phyloP scores from a whole-genome alignment of 2,888 invertebrate species.

The Ctenicera cuprea region DNA sequence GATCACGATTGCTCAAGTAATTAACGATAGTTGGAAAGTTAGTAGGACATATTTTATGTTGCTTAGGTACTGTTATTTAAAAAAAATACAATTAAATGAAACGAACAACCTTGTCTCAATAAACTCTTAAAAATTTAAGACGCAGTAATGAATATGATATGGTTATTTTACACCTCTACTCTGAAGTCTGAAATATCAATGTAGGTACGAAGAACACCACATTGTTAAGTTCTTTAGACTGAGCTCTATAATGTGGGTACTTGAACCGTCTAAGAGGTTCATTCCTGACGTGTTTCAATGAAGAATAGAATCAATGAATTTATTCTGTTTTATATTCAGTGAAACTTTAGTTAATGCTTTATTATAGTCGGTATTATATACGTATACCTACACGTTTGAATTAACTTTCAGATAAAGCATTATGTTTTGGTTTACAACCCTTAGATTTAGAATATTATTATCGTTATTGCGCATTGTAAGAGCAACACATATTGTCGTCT shows the following conservation, averaged over 20 bases:
- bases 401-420: conserved; percentile 14
- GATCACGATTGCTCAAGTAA: conserved; percentile 19
- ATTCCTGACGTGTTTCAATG: conserved; percentile 1
- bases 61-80: background rate
- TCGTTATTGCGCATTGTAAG: conserved; percentile 2
- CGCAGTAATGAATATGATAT: background rate
- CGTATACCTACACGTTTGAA: background rate
- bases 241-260: background rate
- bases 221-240: conserved; percentile 14
- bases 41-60: conserved; percentile 25
- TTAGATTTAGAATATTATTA: conserved; percentile 10
- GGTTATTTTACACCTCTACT: background rate
- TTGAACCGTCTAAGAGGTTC: conserved; percentile 14
- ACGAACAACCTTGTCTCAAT: background rate
- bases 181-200: background rate
- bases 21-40: conserved; percentile 18
- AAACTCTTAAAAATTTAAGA: background rate
- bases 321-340: conserved; percentile 30
- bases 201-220: conserved; percentile 1
- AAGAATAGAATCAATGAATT: conserved; percentile 27
- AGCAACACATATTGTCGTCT: background rate
- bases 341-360: conserved; percentile 21
- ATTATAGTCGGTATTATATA: conserved; percentile 15
- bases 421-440: conserved; percentile 16
- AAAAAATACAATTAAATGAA: background rate